phyloP scores from a whole-genome alignment of 1,140 invertebrate genomes.

The Onthophagus taurus region DNA sequence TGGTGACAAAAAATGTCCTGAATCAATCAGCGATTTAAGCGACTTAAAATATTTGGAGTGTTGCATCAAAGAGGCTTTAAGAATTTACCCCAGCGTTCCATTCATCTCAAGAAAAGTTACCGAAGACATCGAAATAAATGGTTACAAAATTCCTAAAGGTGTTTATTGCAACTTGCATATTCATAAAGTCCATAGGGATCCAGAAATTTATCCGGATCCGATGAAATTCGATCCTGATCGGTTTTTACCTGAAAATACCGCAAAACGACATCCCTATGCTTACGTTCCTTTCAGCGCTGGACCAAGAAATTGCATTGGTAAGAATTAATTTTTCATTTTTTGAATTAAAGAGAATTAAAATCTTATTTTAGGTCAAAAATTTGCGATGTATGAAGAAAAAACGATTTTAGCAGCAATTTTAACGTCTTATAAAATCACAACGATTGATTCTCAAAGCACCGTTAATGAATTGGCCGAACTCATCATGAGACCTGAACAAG shows the following conservation, averaged over 20 bases:
- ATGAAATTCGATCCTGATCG: constrained; percentile 58
- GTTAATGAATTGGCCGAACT: neutral
- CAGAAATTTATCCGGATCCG: constrained; percentile 49
- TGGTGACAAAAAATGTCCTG: neutral
- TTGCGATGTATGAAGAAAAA: constrained; percentile 1
- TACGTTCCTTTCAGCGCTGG: constrained; percentile 3
- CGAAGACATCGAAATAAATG: constrained; percentile 33
- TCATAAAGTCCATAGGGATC: constrained; percentile 38
- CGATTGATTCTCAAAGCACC: neutral
- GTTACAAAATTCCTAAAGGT: no score
- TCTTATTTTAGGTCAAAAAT: neutral
- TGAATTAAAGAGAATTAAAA: constrained; percentile 54
- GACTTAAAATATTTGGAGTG: constrained; percentile 48
- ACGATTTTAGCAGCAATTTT: neutral
- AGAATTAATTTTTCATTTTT: constrained; percentile 31
- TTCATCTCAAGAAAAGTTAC: constrained; percentile 36
- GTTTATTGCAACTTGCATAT: no score
- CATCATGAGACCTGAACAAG: neutral
- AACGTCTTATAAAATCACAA: neutral
- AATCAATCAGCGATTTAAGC: constrained; percentile 34
- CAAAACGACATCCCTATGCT: constrained; percentile 39
- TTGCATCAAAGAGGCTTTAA: constrained; percentile 44
- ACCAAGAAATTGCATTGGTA: constrained; percentile 31
- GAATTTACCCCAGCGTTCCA: constrained; percentile 50
- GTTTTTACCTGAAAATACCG: constrained; percentile 47